A percentile compares a stretch with the other conserved stretches of the same genome.
Evolutionary conservation across 1,140 invertebrate genomes (phyloP).

Genomic region (Cydia amplana): DNA sequence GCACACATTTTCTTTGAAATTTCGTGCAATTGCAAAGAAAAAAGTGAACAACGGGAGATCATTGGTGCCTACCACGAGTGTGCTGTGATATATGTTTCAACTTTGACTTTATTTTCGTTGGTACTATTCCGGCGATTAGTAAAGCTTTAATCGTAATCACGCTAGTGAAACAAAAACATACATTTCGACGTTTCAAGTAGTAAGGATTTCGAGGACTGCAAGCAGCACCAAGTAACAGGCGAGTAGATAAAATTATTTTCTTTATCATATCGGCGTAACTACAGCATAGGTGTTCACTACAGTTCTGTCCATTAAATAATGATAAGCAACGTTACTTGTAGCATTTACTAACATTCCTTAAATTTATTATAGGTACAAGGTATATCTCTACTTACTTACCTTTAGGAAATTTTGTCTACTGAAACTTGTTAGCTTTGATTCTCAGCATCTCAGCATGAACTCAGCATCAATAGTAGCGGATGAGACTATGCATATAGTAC

Average conservation of each 20-base stretch:
- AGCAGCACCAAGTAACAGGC: constrained; percentile 52
- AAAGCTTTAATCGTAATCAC: constrained; percentile 57
- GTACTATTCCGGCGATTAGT: constrained; percentile 44
- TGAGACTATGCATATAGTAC: too few relatives aligned
- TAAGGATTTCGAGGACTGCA: constrained; percentile 67
- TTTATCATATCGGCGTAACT: constrained; percentile 21
- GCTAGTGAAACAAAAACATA: constrained; percentile 58
- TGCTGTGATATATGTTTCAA: constrained; percentile 57
- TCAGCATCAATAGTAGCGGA: too few relatives aligned
- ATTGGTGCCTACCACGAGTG: constrained; percentile 65
- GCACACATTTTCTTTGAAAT: constrained; percentile 76
- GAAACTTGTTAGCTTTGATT: not conserved
- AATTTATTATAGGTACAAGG: not conserved
- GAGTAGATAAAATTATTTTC: constrained; percentile 50
- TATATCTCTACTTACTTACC: not conserved
- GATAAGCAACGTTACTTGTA: not conserved
- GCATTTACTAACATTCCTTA: not conserved
- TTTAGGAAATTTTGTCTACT: not conserved
- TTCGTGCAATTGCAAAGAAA: constrained; percentile 76
- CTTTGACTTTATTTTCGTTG: constrained; percentile 49
- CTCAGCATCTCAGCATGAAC: too few relatives aligned
- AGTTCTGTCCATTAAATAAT: not conserved
- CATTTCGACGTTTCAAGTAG: constrained; percentile 61
- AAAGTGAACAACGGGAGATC: constrained; percentile 65
- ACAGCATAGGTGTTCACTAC: not conserved